A percentile compares a stretch with the other conserved stretches of the same genome.
Evolutionary conservation across 1,140 invertebrate species (phyloP).

Genomic region (Drosophila chauvacae): DNA sequence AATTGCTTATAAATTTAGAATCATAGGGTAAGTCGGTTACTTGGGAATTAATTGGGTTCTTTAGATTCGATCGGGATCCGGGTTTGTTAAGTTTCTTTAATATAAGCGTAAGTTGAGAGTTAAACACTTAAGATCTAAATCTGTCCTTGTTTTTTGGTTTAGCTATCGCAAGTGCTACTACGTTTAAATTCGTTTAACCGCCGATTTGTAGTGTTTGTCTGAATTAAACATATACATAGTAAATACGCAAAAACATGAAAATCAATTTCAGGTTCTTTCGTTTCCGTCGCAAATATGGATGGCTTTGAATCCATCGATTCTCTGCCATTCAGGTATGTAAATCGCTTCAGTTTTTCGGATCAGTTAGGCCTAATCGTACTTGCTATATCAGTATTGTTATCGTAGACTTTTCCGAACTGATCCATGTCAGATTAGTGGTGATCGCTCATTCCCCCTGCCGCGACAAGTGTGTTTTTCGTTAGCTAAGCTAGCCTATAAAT

Average conservation of each 20-base stretch:
- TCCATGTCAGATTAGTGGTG: background rate
- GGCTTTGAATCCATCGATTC: constrained; percentile 17
- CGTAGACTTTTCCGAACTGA: constrained; percentile 2
- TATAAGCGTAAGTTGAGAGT: constrained; percentile 55
- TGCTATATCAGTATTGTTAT: constrained; percentile 7
- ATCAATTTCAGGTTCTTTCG: constrained; percentile 30
- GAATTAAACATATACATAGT: constrained; percentile 45
- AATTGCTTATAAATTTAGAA: constrained; percentile 84
- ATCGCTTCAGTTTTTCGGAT: constrained; percentile 10
- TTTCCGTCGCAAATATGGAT: constrained; percentile 11
- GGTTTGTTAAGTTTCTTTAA: constrained; percentile 7
- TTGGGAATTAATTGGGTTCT: background rate
- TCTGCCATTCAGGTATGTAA: background rate
- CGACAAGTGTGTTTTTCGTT: constrained; percentile 33
- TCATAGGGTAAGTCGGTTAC: constrained; percentile 26
- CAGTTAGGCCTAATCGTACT: constrained; percentile 31
- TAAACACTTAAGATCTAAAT: constrained; percentile 42
- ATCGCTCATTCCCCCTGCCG: background rate
- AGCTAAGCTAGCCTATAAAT: constrained; percentile 77
- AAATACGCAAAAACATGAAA: constrained; percentile 44
- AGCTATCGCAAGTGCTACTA: constrained; percentile 61
- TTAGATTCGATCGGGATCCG: background rate
- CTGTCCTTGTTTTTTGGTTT: constrained; percentile 10
- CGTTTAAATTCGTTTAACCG: constrained; percentile 78
- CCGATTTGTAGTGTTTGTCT: constrained; percentile 36